phyloP scores from a whole-genome alignment of 1,140 invertebrate genomes.

The Sweltsa coloradensis region DNA sequence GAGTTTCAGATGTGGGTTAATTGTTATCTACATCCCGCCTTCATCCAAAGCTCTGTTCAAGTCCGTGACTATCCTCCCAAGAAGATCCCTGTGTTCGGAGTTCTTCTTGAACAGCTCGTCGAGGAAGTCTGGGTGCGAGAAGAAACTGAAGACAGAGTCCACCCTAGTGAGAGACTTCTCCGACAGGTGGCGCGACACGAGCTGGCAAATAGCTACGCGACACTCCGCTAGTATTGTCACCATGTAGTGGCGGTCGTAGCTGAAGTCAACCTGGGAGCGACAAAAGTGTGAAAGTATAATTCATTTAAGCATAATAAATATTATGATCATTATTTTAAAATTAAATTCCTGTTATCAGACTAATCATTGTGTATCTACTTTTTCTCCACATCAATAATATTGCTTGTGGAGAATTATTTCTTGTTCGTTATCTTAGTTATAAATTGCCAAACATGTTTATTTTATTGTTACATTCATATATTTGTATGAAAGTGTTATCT shows the following conservation, averaged over 20 bases:
- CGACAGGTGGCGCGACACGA: slow-evolving; percentile 71
- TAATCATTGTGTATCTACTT: neutral
- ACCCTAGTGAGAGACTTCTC: slow-evolving; percentile 75
- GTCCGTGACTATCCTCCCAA: slow-evolving; percentile 57
- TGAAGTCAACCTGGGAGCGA: slow-evolving; percentile 86
- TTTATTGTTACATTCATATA: too few species aligned
- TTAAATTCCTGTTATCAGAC: too few species aligned
- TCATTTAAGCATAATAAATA: neutral
- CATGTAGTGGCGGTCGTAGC: slow-evolving; percentile 71
- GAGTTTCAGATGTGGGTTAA: too few species aligned
- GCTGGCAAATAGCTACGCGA: slow-evolving; percentile 47
- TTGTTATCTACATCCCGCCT: slow-evolving; percentile 46
- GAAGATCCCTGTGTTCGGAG: slow-evolving; percentile 50
- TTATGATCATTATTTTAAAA: too few species aligned
- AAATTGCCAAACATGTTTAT: too few species aligned
- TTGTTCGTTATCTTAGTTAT: too few species aligned
- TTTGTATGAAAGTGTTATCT: too few species aligned
- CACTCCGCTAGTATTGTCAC: slow-evolving; percentile 54
- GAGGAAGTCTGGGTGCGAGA: slow-evolving; percentile 57
- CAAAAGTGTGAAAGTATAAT: slow-evolving; percentile 22
- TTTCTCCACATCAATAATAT: neutral
- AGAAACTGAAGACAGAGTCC: slow-evolving; percentile 72
- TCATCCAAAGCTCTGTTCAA: slow-evolving; percentile 72
- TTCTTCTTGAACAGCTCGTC: slow-evolving; percentile 63
- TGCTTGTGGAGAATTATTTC: slow-evolving; percentile 11